Evolutionary conservation across 2,888 invertebrate genomes (phyloP).

Genomic region (Agrochola macilenta): DNA sequence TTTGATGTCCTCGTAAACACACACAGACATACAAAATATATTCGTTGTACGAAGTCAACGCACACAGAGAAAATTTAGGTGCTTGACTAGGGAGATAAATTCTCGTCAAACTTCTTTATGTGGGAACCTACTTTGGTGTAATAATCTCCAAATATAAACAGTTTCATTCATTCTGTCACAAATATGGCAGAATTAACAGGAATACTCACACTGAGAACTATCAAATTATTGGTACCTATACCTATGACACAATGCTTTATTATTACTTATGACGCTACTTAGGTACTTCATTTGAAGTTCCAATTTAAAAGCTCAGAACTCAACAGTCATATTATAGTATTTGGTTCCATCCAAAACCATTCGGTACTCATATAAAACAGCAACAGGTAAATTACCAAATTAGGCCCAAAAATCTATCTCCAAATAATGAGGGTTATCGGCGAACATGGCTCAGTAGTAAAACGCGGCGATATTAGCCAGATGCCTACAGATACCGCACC

Average conservation of each 20-base stretch:
- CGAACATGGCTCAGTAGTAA: background rate
- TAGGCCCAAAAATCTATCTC: slow-evolving; percentile 25
- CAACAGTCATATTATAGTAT: too few relatives aligned
- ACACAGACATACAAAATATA: slow-evolving; percentile 38
- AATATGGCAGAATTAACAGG: background rate
- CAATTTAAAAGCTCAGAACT: background rate
- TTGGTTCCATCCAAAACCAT: background rate
- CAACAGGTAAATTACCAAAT: background rate
- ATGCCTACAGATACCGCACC: slow-evolving; percentile 20
- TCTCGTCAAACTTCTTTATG: slow-evolving; percentile 49
- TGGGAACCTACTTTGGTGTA: background rate
- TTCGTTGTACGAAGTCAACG: slow-evolving; percentile 21
- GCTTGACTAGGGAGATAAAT: slow-evolving; percentile 44
- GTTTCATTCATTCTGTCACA: background rate
- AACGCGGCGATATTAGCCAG: slow-evolving; percentile 31
- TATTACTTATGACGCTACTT: background rate
- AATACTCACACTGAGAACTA: background rate
- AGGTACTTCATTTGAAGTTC: background rate
- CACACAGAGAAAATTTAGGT: slow-evolving; percentile 42
- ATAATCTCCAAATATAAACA: background rate
- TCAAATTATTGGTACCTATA: background rate
- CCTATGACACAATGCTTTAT: background rate
- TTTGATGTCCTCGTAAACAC: slow-evolving; percentile 81
- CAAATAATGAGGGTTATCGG: slow-evolving; percentile 16
- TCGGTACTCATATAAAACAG: background rate